These are phyloP conservation scores for Macrobrachium rosenbergii DNA, from an alignment of 1,140 invertebrate genomes.

Conservation along the genomic window DNA sequence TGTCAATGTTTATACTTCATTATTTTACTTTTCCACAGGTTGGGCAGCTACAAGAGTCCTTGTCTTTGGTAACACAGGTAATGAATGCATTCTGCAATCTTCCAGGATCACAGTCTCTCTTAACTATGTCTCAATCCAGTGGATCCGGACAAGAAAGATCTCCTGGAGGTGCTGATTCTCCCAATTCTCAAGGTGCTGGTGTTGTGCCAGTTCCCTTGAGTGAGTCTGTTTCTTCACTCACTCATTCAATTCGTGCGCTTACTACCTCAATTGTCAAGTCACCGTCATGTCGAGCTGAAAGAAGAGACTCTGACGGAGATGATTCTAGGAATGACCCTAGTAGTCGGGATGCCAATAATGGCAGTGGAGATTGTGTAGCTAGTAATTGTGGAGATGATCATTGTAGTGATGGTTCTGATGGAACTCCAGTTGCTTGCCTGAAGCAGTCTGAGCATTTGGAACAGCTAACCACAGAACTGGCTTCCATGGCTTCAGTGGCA, in stretches of 20 bases:
- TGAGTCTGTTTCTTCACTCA: conserved; percentile 62
- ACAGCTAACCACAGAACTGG: conserved; percentile 25
- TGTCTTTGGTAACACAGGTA: conserved; percentile 65
- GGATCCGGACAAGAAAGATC: conserved; percentile 55
- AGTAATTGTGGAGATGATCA: conserved; percentile 5
- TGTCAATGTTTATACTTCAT: background rate
- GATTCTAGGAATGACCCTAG: too few relatives aligned
- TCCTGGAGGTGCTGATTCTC: conserved; percentile 31
- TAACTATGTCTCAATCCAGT: conserved; percentile 65
- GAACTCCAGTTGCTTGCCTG: conserved; percentile 44
- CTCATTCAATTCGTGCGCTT: conserved; percentile 63
- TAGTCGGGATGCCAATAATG: background rate
- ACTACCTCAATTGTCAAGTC: conserved; percentile 62
- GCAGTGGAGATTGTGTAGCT: background rate
- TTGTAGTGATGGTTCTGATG: conserved; percentile 42
- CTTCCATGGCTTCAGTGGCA: conserved; percentile 23
- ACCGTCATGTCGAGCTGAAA: conserved; percentile 28
- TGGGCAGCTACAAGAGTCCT: conserved; percentile 63
- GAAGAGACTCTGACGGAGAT: conserved; percentile 2
- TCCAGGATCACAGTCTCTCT: conserved; percentile 62
- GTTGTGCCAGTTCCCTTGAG: conserved; percentile 49
- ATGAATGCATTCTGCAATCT: conserved; percentile 66
- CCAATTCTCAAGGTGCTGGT: conserved; percentile 21
- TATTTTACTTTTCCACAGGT: conserved; percentile 47
- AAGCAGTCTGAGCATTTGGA: conserved; percentile 35